phyloP scores from a whole-genome alignment of 2,888 invertebrate genomes.

The Caenorhabditis sulstoni region DNA sequence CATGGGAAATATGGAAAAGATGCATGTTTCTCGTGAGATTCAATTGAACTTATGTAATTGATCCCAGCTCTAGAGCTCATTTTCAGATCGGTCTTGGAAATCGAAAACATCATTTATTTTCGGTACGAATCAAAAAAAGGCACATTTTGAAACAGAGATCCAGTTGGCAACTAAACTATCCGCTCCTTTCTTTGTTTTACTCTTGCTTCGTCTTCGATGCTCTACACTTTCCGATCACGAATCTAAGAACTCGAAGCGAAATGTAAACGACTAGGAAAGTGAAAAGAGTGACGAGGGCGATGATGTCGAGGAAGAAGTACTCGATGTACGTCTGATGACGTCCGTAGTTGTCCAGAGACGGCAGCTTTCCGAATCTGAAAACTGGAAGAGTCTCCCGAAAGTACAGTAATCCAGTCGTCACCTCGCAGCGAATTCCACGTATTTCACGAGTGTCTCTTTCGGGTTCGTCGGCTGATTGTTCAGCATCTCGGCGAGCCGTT shows the following conservation, averaged over 20 bases:
- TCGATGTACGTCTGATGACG: conserved; percentile 41
- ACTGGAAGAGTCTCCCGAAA: too few species aligned
- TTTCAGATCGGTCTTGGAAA: too few species aligned
- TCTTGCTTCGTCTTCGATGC: neutral
- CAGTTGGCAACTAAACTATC: too few species aligned
- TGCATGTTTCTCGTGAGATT: too few species aligned
- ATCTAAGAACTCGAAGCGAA: neutral
- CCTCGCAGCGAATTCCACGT: conserved; percentile 63
- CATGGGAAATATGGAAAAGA: too few species aligned
- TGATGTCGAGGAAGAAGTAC: conserved; percentile 44
- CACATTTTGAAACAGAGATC: too few species aligned
- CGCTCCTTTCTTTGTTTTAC: too few species aligned
- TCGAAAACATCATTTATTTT: too few species aligned
- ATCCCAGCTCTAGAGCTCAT: too few species aligned
- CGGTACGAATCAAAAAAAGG: too few species aligned
- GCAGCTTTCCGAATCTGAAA: conserved; percentile 49
- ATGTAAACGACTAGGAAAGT: neutral
- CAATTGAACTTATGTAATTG: too few species aligned
- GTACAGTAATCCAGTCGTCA: neutral
- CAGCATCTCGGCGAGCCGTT: conserved; percentile 59
- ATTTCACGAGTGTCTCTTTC: conserved; percentile 60
- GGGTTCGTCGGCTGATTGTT: conserved; percentile 61
- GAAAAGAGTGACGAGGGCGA: neutral
- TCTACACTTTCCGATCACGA: neutral
- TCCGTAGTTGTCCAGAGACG: conserved; percentile 50